phyloP scores from a whole-genome alignment of 2,888 invertebrate genomes.

The Idaea aversata region DNA sequence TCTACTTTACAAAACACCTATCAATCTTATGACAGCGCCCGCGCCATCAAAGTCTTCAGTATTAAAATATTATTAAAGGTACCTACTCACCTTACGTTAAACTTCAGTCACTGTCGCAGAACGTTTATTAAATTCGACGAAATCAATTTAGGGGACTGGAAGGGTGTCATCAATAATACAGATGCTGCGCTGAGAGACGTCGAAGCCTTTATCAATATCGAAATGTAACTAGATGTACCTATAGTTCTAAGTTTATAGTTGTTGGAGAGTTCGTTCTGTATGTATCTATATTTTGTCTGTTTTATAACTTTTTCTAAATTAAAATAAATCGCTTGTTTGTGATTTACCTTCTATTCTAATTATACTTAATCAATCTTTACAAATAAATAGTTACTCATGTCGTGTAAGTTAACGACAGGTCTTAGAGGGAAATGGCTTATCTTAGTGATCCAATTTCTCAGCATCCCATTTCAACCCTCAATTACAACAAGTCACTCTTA shows the following conservation, averaged over 20 bases:
- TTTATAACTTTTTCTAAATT: not conserved
- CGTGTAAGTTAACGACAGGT: no score
- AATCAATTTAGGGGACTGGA: constrained; percentile 14
- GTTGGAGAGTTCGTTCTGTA: not conserved
- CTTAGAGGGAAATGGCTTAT: no score
- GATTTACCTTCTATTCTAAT: not conserved
- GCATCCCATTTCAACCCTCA: no score
- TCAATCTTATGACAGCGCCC: constrained; percentile 4
- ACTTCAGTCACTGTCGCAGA: constrained; percentile 1
- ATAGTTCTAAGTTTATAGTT: not conserved
- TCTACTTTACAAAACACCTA: constrained; percentile 2
- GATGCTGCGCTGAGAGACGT: constrained; percentile 4
- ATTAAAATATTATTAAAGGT: constrained; percentile 3
- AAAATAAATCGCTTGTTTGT: not conserved
- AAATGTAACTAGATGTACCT: not conserved
- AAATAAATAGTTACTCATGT: no score
- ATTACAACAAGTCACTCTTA: not conserved
- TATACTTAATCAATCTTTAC: no score
- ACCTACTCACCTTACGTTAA: not conserved
- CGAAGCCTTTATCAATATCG: constrained; percentile 7
- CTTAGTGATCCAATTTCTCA: no score
- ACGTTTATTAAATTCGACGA: constrained; percentile 9
- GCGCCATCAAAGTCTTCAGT: constrained; percentile 1
- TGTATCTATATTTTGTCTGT: not conserved
- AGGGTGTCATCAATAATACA: constrained; percentile 16